Evolutionary conservation across 1,140 invertebrate species (phyloP).

Genomic region (Caenorhabditis latens): DNA sequence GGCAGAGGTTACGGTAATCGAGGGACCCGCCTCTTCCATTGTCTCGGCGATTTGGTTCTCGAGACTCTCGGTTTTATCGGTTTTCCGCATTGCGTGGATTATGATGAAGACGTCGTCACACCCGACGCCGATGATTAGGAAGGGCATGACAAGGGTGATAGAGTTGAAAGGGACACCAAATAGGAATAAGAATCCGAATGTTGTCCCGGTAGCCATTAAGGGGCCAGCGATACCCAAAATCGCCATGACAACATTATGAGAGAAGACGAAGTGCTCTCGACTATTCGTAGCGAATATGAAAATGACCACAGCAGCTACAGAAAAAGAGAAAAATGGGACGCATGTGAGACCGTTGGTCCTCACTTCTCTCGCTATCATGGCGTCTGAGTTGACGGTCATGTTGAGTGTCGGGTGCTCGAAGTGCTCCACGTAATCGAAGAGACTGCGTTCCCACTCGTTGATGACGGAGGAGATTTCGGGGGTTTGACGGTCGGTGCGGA

Average conservation of each 20-base stretch:
- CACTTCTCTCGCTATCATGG: constrained; percentile 67
- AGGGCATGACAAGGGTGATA: constrained; percentile 69
- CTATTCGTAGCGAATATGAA: constrained; percentile 65
- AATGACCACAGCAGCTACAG: constrained; percentile 62
- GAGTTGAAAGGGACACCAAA: constrained; percentile 68
- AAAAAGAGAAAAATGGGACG: constrained; percentile 65
- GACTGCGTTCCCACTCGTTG: constrained; percentile 59
- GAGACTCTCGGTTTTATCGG: constrained; percentile 55
- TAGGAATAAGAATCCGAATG: constrained; percentile 63
- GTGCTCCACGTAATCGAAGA: constrained; percentile 62
- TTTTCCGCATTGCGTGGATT: constrained; percentile 66
- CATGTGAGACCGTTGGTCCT: constrained; percentile 67
- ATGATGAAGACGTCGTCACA: constrained; percentile 69
- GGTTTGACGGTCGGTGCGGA: constrained; percentile 67
- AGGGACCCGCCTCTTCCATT: constrained; percentile 69
- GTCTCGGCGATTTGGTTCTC: constrained; percentile 68
- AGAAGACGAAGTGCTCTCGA: constrained; percentile 57
- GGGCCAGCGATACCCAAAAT: constrained; percentile 67
- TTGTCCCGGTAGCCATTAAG: constrained; percentile 61
- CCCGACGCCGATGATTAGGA: constrained; percentile 68
- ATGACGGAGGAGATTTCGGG: constrained; percentile 45
- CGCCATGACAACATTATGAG: constrained; percentile 63
- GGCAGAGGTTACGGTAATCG: constrained; percentile 67
- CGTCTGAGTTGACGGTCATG: constrained; percentile 66
- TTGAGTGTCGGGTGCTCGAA: constrained; percentile 64